Percentiles rank a stretch among this genome's conserved stretches.
Conservation (phyloP, 1,140 invertebrate species). For the Zaprionus camerounensis region DNA sequence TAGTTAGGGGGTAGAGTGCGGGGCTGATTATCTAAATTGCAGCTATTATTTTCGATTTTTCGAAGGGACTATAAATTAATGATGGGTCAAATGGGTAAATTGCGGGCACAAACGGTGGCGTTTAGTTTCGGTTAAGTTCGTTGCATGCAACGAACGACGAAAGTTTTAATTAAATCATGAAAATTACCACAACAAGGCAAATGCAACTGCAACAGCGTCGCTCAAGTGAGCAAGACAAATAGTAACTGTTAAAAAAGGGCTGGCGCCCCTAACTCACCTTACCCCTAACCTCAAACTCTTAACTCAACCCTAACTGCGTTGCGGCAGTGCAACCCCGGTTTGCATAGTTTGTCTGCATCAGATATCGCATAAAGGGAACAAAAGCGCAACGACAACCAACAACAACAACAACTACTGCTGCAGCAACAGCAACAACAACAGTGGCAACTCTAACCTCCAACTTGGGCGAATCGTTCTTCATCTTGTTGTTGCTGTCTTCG, state of each 20-base stretch:
- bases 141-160: constrained; percentile 47
- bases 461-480: constrained; percentile 1
- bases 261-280: background rate
- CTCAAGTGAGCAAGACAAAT: constrained; percentile 60
- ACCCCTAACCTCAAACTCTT: background rate
- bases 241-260: constrained; percentile 16
- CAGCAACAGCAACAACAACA: constrained; percentile 19
- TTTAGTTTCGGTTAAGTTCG: constrained; percentile 21
- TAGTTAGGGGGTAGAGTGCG: background rate
- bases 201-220: background rate
- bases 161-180: constrained; percentile 78
- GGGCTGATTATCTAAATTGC: constrained; percentile 49
- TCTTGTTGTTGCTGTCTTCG: constrained; percentile 9
- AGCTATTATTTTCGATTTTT: constrained; percentile 30
- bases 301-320: background rate
- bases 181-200: constrained; percentile 29
- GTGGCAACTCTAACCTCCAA: background rate
- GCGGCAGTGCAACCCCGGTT: constrained; percentile 20
- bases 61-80: constrained; percentile 31
- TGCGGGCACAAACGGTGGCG: constrained; percentile 9
- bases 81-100: constrained; percentile 31
- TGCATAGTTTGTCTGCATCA: constrained; percentile 70
- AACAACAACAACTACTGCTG: background rate
- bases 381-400: constrained; percentile 45
- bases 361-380: constrained; percentile 49